These are phyloP conservation scores for Ptychadena robeensis DNA, from an alignment of 2,797 vertebrate species.

Conservation along the genomic window DNA sequence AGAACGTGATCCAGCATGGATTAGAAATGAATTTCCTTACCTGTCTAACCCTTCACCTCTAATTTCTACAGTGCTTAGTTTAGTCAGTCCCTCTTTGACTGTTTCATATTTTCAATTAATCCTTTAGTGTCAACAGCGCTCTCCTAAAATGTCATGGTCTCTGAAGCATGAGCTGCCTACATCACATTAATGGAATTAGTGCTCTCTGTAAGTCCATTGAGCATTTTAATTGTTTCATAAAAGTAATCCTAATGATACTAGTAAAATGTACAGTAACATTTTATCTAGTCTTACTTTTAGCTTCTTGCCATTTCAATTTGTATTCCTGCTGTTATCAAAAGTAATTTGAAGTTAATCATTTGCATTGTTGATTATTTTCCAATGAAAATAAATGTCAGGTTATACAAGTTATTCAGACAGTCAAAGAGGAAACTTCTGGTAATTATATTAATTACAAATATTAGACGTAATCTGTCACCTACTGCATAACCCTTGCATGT, in stretches of 20 bases:
- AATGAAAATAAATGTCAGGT: constrained; percentile 51
- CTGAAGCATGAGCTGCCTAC: constrained; percentile 28
- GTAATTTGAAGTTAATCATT: constrained; percentile 10
- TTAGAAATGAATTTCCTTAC: neutral
- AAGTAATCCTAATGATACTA: constrained; percentile 30
- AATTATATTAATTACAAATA: constrained; percentile 41
- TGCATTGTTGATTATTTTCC: constrained; percentile 47
- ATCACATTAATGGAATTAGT: constrained; percentile 35
- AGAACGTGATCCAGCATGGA: too few relatives aligned
- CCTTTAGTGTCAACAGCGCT: constrained; percentile 20
- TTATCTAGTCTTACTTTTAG: constrained; percentile 25
- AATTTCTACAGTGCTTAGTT: neutral
- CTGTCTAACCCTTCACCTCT: neutral
- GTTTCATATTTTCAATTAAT: constrained; percentile 22
- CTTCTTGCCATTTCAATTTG: constrained; percentile 25
- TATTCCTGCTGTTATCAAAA: constrained; percentile 46
- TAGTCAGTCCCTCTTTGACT: neutral
- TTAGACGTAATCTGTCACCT: constrained; percentile 1
- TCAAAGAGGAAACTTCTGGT: constrained; percentile 27
- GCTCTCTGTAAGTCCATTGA: constrained; percentile 28
- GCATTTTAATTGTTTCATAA: constrained; percentile 34
- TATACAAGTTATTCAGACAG: constrained; percentile 23
- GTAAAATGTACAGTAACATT: constrained; percentile 25
- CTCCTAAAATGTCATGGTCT: constrained; percentile 31
- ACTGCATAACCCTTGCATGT: neutral